Evolutionary conservation across 2,888 invertebrate genomes (phyloP).

Genomic region (Drosophila kambysellisi): DNA sequence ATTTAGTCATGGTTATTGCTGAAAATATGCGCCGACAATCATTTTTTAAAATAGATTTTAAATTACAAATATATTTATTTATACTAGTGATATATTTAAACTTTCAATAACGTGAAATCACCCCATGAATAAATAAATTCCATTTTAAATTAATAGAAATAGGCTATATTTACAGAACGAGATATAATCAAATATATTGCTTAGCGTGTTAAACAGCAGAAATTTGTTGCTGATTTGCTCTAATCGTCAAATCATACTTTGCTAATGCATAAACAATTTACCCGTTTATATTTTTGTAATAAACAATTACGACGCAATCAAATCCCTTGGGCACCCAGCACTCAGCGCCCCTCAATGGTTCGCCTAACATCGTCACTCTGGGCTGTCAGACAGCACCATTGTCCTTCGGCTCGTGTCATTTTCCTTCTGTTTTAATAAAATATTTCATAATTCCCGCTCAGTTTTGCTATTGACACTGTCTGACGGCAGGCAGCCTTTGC

Average conservation of each 20-base stretch:
- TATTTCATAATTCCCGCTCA: conserved; percentile 76
- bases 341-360: neutral
- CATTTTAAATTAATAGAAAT: neutral
- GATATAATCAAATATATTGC: neutral
- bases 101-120: neutral
- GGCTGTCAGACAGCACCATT: conserved; percentile 16
- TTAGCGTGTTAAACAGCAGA: neutral
- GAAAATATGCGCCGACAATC: too few species aligned
- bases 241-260: neutral
- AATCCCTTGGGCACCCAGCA: neutral
- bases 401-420: conserved; percentile 34
- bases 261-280: conserved; percentile 10
- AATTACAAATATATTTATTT: too few species aligned
- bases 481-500: conserved; percentile 66
- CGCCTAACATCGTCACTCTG: neutral
- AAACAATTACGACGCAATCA: conserved; percentile 17
- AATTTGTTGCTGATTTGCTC: neutral
- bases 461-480: conserved; percentile 79
- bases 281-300: neutral
- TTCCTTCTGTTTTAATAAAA: conserved; percentile 77
- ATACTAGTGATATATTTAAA: neutral
- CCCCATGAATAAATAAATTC: neutral
- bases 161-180: rapidly evolving
- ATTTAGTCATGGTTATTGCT: neutral
- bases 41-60: too few species aligned